These are phyloP conservation scores for Enteromius radiatus DNA, from an alignment of 2,797 vertebrate species.

Conservation along the genomic window DNA sequence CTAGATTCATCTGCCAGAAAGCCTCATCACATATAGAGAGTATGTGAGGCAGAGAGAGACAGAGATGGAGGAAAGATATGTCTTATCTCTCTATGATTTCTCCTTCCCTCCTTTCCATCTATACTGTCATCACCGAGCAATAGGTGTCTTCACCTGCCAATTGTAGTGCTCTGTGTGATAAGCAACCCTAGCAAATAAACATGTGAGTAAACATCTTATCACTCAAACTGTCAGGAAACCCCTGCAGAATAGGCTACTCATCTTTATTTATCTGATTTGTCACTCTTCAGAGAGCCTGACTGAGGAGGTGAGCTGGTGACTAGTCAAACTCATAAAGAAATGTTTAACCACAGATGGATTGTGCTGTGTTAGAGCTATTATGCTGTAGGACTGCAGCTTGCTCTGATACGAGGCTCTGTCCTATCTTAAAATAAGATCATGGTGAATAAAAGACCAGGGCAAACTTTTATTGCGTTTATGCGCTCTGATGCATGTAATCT, in stretches of 20 bases:
- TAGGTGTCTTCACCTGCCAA: slow-evolving; percentile 68
- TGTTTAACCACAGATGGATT: slow-evolving; percentile 28
- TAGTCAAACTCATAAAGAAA: slow-evolving; percentile 43
- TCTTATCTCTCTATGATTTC: slow-evolving; percentile 63
- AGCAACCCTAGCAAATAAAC: slow-evolving; percentile 70
- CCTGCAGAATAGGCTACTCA: slow-evolving; percentile 65
- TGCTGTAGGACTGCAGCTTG: slow-evolving; percentile 13
- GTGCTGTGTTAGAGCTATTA: slow-evolving; percentile 19
- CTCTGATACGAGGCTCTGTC: slow-evolving; percentile 14
- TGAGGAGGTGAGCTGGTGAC: slow-evolving; percentile 59
- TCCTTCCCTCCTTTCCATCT: slow-evolving; percentile 71
- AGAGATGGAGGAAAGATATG: slow-evolving; percentile 35
- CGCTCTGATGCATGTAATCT: slow-evolving; percentile 13
- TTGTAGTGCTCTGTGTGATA: slow-evolving; percentile 66
- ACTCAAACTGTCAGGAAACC: slow-evolving; percentile 64
- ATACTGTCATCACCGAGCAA: slow-evolving; percentile 69
- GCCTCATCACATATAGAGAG: slow-evolving; percentile 54
- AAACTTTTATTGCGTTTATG: slow-evolving; percentile 29
- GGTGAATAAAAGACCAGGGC: slow-evolving; percentile 12
- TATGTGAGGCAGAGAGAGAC: slow-evolving; percentile 63
- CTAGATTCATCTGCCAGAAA: slow-evolving; percentile 21
- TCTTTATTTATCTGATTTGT: slow-evolving; percentile 70
- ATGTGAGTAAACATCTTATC: slow-evolving; percentile 64
- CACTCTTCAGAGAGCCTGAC: slow-evolving; percentile 65
- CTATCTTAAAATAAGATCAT: slow-evolving; percentile 12